Evolutionary conservation across 2,797 vertebrate species (phyloP).

Genomic region (Hipposideros larvatus): DNA sequence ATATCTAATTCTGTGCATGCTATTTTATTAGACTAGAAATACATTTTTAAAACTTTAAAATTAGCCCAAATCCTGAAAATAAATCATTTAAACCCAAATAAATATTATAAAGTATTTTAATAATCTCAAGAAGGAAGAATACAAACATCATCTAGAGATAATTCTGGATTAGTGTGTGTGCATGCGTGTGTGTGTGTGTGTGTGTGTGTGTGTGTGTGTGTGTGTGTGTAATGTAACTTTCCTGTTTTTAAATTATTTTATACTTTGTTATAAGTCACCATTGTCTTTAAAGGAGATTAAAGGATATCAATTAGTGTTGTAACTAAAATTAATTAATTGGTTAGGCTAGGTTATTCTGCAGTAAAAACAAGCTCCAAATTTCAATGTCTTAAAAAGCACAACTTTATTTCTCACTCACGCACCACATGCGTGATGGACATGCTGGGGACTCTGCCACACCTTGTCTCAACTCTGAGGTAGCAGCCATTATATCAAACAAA

Average conservation of each 20-base stretch:
- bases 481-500: background rate
- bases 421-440: background rate
- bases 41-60: background rate
- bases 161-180: background rate
- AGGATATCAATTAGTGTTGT: background rate
- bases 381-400: background rate
- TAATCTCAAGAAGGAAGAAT: conserved; percentile 5
- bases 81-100: conserved; percentile 19
- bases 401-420: background rate
- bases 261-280: background rate
- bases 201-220: background rate
- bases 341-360: background rate
- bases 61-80: background rate
- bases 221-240: background rate
- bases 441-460: background rate
- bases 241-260: background rate
- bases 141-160: background rate
- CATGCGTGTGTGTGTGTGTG: background rate
- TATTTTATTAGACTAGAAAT: conserved; percentile 25
- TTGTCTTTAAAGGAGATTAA: background rate
- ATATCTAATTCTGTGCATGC: background rate
- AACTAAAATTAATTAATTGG: background rate
- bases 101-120: conserved; percentile 29
- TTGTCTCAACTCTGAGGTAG: background rate
- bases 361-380: background rate